These are phyloP conservation scores for Zaprionus vittiger DNA, from an alignment of 1,140 invertebrate species.

Conservation along the genomic window DNA sequence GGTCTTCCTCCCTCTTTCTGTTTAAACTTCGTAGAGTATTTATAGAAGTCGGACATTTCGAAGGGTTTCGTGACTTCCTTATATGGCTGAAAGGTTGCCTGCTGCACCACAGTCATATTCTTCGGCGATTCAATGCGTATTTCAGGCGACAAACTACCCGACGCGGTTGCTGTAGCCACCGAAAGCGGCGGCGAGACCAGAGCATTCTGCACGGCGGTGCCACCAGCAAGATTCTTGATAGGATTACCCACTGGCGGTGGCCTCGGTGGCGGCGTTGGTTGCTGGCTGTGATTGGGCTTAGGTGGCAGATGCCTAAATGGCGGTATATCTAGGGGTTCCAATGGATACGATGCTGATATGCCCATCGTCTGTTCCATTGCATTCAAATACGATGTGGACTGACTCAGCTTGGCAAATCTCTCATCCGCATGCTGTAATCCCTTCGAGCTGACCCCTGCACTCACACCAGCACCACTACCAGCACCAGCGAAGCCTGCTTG, in stretches of 20 bases:
- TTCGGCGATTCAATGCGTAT: conserved; percentile 90
- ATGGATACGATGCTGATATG: conserved; percentile 73
- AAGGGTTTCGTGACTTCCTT: conserved; percentile 97
- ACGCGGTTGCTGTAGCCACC: conserved; percentile 75
- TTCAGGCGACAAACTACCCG: conserved; percentile 80
- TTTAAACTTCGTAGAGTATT: conserved; percentile 96
- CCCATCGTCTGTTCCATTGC: conserved; percentile 71
- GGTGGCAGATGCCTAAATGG: conserved; percentile 67
- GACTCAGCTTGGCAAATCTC: conserved; percentile 65
- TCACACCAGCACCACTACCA: not conserved
- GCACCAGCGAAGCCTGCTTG: conserved; percentile 51
- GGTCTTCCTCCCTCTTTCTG: conserved; percentile 85
- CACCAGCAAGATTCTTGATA: conserved; percentile 37
- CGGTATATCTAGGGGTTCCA: conserved; percentile 74
- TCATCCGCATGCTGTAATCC: conserved; percentile 52
- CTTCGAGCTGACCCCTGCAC: conserved; percentile 46
- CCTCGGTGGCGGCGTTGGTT: conserved; percentile 81
- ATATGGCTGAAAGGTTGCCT: conserved; percentile 95
- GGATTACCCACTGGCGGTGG: conserved; percentile 64
- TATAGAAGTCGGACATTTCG: conserved; percentile 98
- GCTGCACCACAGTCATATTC: conserved; percentile 93
- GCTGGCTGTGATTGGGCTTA: conserved; percentile 70
- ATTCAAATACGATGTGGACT: conserved; percentile 82
- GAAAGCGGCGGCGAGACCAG: conserved; percentile 62
- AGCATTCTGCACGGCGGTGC: conserved; percentile 51